Conservation (phyloP, 2,113 vertebrate species). For the Gracilinanus agilis region DNA sequence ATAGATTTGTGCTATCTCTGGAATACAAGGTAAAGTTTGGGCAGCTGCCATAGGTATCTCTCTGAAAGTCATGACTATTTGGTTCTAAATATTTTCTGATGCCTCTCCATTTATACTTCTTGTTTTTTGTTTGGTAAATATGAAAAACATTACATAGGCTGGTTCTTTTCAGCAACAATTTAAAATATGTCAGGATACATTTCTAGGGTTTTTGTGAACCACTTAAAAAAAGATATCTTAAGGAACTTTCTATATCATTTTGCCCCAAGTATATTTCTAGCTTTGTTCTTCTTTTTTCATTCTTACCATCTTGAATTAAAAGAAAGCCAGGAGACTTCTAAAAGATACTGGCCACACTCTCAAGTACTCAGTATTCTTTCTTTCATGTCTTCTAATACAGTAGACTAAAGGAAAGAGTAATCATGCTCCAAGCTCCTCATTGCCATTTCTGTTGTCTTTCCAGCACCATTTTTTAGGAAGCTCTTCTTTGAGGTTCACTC, state of each 20-base stretch:
- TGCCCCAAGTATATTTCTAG: background rate
- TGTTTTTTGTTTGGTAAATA: background rate
- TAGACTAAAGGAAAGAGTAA: background rate
- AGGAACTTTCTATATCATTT: background rate
- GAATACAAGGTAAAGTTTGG: background rate
- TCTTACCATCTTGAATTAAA: background rate
- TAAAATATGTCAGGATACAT: background rate
- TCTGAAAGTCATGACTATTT: background rate
- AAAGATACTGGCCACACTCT: background rate
- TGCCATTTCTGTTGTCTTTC: background rate
- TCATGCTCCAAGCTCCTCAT: background rate
- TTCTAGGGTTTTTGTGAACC: background rate
- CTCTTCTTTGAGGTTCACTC: background rate
- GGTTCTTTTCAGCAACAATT: background rate
- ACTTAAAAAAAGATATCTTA: background rate
- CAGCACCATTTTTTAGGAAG: background rate
- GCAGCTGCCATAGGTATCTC: background rate
- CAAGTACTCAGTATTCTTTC: background rate
- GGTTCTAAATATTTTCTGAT: background rate
- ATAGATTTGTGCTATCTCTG: background rate
- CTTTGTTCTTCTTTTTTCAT: background rate
- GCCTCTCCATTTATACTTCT: background rate
- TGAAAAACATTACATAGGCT: background rate
- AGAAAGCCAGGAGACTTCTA: background rate
- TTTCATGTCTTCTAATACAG: background rate